phyloP scores from a whole-genome alignment of 2,888 invertebrate genomes.

The Microctonus aethiopoides region DNA sequence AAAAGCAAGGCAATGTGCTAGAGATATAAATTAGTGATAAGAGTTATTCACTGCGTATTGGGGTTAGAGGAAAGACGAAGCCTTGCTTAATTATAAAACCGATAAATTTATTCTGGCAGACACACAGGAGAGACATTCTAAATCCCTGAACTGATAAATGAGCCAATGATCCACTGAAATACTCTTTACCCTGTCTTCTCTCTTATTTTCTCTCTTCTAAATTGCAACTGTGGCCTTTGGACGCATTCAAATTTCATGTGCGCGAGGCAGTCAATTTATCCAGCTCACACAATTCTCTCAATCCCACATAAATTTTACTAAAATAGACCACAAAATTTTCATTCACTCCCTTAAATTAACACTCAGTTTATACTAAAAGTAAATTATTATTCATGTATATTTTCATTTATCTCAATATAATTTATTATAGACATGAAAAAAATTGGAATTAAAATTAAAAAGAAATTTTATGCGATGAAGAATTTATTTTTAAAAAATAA shows the following conservation, averaged over 20 bases:
- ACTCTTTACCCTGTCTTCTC: conserved; percentile 21
- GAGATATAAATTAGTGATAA: conserved; percentile 55
- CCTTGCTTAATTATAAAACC: conserved; percentile 64
- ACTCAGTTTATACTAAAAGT: no score
- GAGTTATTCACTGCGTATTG: conserved; percentile 51
- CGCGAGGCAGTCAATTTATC: neutral
- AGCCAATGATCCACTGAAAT: conserved; percentile 51
- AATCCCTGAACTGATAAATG: conserved; percentile 61
- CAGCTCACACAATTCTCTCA: neutral
- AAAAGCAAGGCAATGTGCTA: conserved; percentile 31
- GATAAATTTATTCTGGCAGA: conserved; percentile 59
- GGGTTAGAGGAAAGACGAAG: conserved; percentile 40
- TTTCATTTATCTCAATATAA: no score
- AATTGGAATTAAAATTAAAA: neutral
- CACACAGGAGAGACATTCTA: conserved; percentile 52
- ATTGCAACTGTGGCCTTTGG: neutral
- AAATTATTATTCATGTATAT: neutral
- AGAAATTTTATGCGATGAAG: neutral
- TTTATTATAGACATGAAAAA: neutral
- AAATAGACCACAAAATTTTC: neutral
- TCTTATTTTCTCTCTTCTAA: conserved; percentile 4
- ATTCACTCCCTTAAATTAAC: neutral
- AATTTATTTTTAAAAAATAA: conserved; percentile 14
- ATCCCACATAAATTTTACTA: neutral
- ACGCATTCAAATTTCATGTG: neutral